Percentiles rank a stretch among this genome's conserved stretches.
phyloP scores from a whole-genome alignment of 2,888 invertebrate genomes.

The Andrena fulva region DNA sequence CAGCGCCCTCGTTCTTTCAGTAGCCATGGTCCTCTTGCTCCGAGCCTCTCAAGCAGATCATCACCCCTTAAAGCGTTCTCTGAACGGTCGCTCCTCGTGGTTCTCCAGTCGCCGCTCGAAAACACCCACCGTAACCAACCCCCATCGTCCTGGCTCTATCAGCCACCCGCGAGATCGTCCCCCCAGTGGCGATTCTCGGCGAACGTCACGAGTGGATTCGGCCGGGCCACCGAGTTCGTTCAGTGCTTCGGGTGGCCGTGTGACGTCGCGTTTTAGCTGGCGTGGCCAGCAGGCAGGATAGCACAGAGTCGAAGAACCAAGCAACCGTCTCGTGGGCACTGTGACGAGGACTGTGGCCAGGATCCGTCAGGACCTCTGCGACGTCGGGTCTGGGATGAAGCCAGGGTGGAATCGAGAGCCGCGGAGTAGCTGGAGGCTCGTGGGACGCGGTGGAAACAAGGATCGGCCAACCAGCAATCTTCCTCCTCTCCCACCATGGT shows the following conservation, averaged over 20 bases:
- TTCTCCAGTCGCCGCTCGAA: background rate
- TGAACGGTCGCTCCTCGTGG: background rate
- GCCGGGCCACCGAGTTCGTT: no score
- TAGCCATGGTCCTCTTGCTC: no score
- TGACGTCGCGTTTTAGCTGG: background rate
- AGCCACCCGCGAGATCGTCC: constrained; percentile 15
- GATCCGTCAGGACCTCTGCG: constrained; percentile 67
- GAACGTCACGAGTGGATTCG: background rate
- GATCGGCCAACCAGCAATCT: constrained; percentile 77
- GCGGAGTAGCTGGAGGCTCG: constrained; percentile 61
- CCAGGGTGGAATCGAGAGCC: constrained; percentile 67
- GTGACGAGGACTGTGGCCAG: constrained; percentile 62
- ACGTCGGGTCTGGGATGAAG: constrained; percentile 69
- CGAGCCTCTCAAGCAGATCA: no score
- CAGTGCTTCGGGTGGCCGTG: background rate
- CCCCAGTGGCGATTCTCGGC: background rate
- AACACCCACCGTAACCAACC: constrained; percentile 5
- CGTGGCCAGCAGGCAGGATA: no score
- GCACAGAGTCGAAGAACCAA: no score
- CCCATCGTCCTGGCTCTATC: background rate
- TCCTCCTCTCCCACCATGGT: constrained; percentile 77
- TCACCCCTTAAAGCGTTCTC: no score
- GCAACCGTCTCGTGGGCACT: constrained; percentile 43
- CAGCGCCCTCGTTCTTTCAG: background rate
- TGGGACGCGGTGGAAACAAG: constrained; percentile 74